Evolutionary conservation across 2,888 invertebrate genomes (phyloP), one percentile per base, ranked within the genome.

Genomic region (Nomada fabriciana): DNA sequence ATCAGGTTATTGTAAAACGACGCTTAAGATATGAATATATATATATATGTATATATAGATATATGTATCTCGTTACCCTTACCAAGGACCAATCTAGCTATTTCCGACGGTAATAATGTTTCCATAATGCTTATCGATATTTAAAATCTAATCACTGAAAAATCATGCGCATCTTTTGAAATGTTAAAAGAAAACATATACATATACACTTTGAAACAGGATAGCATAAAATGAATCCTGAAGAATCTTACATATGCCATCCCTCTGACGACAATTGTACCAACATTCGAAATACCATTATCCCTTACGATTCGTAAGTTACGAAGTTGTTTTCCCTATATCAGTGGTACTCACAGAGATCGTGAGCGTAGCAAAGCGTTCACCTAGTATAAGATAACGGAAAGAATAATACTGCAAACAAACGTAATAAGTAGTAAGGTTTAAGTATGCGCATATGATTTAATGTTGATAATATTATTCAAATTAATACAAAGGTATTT

Each of bases 61-160:
- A 47, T 15, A 47, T 47, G 3, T 3, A 11, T 13, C 15, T 47
- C 15, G 11, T 65, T 20, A 57, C 52, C 29, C 92, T 93, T 83
- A 94, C 94, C 94, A 29, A 93, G 91, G 60, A 94, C 93, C 43
- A 94, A 83, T 84, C 94, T 89, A 36, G 94, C 94, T 47, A 94
- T 90, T 89, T 94, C 94, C 18, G 94, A 94, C 0, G 94, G 94
- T 64, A 94, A 85, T 61, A 94, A 79, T 20, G 90, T 85, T 80
- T 94, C 93, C 94, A 94, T 94, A 15, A 13, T 84, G 61, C 10
- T 55, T 57, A 52, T 55, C n/a, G 7, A 43, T 65, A 42, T 29
- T 59, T 11, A n/a, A 36, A 10, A 25, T 4, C 2, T 7, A 53
- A n/a, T 59, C 10, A 36, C 4, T 23, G n/a, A 61, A 52, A 43